These are phyloP conservation scores for human DNA, from an alignment of 2,113 vertebrate genomes.

Conservation along the genomic window GRCh38 chr14:106537001-106537500, in stretches of 20 bases:
- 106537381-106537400: neutral
- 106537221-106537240: too few relatives aligned
- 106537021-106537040: fast-evolving
- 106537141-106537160: neutral
- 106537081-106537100: neutral
- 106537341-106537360: fast-evolving
- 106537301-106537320: fast-evolving
- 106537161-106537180: neutral
- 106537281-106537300: neutral
- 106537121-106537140: neutral
- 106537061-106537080: neutral
- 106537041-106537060: neutral
- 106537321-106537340: too few relatives aligned
- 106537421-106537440: neutral
- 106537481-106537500: fast-evolving
- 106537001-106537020: neutral
- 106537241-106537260: too few relatives aligned
- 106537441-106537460: neutral
- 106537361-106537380: neutral
- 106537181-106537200: neutral
- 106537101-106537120: neutral
- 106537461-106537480: neutral
- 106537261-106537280: too few relatives aligned
- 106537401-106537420: neutral
- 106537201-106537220: neutral